These are phyloP conservation scores for Caenorhabditis sp. DNA, from an alignment of 2,888 invertebrate species.

Conservation along the genomic window DNA sequence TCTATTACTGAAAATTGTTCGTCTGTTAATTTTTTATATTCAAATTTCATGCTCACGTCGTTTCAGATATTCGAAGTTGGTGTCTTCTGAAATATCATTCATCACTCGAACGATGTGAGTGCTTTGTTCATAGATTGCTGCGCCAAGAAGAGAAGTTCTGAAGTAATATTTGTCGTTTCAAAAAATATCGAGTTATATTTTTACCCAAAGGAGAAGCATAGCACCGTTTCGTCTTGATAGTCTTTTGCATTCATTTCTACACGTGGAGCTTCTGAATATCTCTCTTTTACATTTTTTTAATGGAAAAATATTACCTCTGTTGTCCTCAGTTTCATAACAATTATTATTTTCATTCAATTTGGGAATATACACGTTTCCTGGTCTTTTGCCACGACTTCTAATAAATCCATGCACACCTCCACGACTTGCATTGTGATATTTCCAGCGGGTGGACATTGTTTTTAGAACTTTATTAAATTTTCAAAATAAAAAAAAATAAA, in stretches of 20 bases:
- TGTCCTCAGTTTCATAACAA: background rate
- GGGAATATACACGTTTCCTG: conserved; percentile 9
- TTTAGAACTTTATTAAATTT: background rate
- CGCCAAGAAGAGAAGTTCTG: conserved; percentile 26
- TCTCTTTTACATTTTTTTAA: background rate
- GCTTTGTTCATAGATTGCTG: conserved; percentile 47
- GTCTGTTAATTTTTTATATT: background rate
- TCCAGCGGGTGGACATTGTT: conserved; percentile 23
- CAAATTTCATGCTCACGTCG: conserved; percentile 35
- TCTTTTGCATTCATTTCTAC: conserved; percentile 19
- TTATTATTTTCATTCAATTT: conserved; percentile 3
- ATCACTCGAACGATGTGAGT: conserved; percentile 43
- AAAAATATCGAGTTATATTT: background rate
- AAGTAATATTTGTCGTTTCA: too few relatives aligned
- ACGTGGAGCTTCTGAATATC: background rate
- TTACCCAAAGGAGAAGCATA: conserved; percentile 20
- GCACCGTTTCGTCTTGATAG: conserved; percentile 21
- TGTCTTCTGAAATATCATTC: conserved; percentile 58
- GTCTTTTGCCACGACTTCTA: conserved; percentile 18
- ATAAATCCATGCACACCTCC: conserved; percentile 17
- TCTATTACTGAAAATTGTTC: conserved; percentile 58
- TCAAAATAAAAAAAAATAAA: background rate
- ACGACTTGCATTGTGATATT: conserved; percentile 26
- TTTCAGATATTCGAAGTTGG: conserved; percentile 47
- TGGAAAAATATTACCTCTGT: background rate